Conservation (phyloP, 2,797 vertebrate genomes). For the Eleutherodactylus coqui region DNA sequence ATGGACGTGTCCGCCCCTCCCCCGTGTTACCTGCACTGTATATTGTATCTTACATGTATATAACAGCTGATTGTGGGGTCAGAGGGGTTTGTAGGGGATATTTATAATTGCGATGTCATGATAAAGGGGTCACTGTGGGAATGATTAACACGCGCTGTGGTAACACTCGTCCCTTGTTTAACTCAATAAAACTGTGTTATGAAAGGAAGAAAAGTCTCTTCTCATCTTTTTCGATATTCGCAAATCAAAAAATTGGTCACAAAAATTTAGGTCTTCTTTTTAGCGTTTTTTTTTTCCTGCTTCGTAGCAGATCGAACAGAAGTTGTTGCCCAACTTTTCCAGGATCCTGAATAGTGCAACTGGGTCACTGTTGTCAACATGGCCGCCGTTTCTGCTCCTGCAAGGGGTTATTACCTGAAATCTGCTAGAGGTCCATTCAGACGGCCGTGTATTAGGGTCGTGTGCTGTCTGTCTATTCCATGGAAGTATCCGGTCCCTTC, state of each 20-base stretch:
- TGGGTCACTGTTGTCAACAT: too few species aligned
- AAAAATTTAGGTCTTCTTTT: too few species aligned
- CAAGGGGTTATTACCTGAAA: too few species aligned
- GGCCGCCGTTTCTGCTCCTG: too few species aligned
- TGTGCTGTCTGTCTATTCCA: too few species aligned
- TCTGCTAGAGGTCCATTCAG: too few species aligned
- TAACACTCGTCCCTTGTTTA: constrained; percentile 6
- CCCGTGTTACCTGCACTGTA: background rate
- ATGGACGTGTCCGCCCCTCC: background rate
- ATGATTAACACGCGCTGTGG: constrained; percentile 1
- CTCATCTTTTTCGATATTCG: background rate
- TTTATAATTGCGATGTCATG: background rate
- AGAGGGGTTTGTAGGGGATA: background rate
- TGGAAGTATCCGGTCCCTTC: too few species aligned
- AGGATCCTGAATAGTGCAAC: too few species aligned
- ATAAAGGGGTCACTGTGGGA: background rate
- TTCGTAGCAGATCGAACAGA: too few species aligned
- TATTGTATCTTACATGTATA: constrained; percentile 24
- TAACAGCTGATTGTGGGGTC: background rate
- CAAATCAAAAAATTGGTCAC: background rate
- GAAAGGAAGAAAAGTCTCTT: background rate
- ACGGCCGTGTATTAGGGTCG: too few species aligned
- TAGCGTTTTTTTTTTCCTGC: too few species aligned
- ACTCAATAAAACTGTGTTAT: constrained; percentile 3
- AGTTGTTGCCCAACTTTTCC: too few species aligned